A percentile compares a stretch with the other conserved stretches of the same genome.
These are phyloP conservation scores for Hepsetus odoe DNA, from an alignment of 2,113 vertebrate species.

Conservation along the genomic window DNA sequence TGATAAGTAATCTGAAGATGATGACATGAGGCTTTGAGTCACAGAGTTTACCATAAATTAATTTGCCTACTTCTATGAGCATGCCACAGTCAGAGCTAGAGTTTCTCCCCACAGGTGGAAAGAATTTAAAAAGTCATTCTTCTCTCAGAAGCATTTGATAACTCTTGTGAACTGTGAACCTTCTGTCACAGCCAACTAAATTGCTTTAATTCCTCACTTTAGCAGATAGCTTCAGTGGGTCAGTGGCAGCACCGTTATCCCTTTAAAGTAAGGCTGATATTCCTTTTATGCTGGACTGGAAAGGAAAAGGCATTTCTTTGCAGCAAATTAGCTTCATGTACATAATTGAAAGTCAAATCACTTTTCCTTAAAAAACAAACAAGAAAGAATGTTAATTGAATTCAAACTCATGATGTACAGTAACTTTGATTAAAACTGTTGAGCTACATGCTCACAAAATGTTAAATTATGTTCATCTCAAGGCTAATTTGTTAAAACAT, in stretches of 20 bases:
- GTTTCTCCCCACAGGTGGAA: background rate
- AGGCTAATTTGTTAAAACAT: too few relatives aligned
- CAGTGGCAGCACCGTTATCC: constrained; percentile 19
- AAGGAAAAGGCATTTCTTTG: constrained; percentile 11
- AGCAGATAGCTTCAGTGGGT: constrained; percentile 40
- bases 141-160: constrained; percentile 31
- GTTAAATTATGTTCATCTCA: background rate
- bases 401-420: background rate
- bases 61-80: constrained; percentile 5
- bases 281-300: constrained; percentile 23
- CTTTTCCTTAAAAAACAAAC: background rate
- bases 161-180: constrained; percentile 35
- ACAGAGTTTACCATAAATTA: constrained; percentile 26
- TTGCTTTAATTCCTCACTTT: constrained; percentile 47
- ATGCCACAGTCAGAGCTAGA: background rate
- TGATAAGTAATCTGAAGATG: constrained; percentile 6
- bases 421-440: too few relatives aligned
- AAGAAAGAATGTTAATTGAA: background rate
- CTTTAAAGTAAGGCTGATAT: constrained; percentile 32
- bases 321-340: constrained; percentile 1
- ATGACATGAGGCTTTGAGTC: constrained; percentile 21
- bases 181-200: constrained; percentile 40
- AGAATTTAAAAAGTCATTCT: constrained; percentile 10
- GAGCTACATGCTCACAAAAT: too few relatives aligned
- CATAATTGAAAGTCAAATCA: background rate